Percentiles rank a stretch among this genome's conserved stretches.
phyloP scores from a whole-genome alignment of 37 sponge, comb jelly and placozoan genomes.

The Mnemiopsis leidyi region DNA sequence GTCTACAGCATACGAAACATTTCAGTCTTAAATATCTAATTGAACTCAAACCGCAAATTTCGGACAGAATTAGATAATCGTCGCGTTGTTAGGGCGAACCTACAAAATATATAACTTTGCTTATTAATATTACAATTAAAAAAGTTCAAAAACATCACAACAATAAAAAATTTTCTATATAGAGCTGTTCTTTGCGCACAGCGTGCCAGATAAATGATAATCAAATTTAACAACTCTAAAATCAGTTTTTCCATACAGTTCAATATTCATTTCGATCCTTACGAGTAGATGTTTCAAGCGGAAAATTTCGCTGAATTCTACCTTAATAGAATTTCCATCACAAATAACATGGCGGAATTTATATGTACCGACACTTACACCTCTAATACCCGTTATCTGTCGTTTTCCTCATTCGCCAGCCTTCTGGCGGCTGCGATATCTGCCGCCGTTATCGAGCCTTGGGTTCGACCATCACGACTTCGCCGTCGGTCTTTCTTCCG shows the following conservation, averaged over 20 bases:
- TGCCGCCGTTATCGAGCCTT: not conserved
- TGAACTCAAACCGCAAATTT: not conserved
- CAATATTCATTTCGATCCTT: not conserved
- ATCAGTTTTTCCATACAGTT: not conserved
- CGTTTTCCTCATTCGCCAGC: constrained; percentile 3
- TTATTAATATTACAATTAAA: not conserved
- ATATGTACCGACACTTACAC: no score
- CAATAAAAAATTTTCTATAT: not conserved
- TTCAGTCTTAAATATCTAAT: no score
- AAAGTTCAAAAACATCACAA: constrained; percentile 29
- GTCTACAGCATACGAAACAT: no score
- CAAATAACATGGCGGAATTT: not conserved
- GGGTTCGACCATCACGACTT: constrained; percentile 1
- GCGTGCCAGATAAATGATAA: not conserved
- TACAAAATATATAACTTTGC: constrained; percentile 13
- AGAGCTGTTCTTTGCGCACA: not conserved
- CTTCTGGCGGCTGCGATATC: not conserved
- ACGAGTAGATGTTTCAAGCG: not conserved
- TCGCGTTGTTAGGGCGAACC: not conserved
- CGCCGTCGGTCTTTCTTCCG: not conserved
- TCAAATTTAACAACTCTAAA: not conserved
- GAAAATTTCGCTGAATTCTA: not conserved
- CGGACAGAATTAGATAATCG: not conserved
- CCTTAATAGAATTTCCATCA: no score
- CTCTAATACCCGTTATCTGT: constrained; percentile 1